Conservation (phyloP, 2,113 vertebrate genomes). For the Speoplatyrhinus poulsoni region DNA sequence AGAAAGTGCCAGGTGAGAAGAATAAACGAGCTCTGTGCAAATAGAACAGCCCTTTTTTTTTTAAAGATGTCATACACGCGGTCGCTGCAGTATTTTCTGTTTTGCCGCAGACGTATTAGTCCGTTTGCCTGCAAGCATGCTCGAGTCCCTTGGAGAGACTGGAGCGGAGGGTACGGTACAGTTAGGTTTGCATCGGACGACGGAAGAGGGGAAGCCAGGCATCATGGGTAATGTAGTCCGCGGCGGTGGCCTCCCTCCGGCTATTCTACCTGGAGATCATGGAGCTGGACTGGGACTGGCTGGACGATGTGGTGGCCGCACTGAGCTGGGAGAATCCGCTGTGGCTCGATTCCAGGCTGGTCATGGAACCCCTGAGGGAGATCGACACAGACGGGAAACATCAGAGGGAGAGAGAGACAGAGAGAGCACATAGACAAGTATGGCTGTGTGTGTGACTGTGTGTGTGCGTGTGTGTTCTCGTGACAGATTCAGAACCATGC, state of each 20-base stretch:
- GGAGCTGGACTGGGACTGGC: constrained; percentile 94
- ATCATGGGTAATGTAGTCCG: constrained; percentile 24
- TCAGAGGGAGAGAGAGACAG: not conserved
- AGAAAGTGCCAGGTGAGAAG: constrained; percentile 35
- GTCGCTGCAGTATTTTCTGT: constrained; percentile 32
- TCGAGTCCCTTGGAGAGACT: constrained; percentile 50
- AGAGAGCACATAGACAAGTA: not conserved
- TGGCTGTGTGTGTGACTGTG: no score
- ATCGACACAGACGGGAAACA: not conserved
- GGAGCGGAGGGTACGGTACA: not conserved
- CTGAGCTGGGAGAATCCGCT: constrained; percentile 98
- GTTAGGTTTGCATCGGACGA: constrained; percentile 22
- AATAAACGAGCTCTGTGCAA: constrained; percentile 66
- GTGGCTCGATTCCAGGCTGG: constrained; percentile 97
- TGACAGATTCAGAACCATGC: constrained; percentile 52
- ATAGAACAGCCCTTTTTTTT: constrained; percentile 70
- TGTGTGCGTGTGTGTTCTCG: not conserved
- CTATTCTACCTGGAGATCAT: constrained; percentile 93
- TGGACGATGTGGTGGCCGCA: constrained; percentile 91
- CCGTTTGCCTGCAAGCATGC: constrained; percentile 67
- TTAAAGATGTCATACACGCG: constrained; percentile 23
- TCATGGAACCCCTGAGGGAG: constrained; percentile 91
- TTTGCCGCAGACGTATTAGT: constrained; percentile 44
- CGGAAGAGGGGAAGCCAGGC: not conserved
- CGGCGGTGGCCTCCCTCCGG: not conserved